Percentiles rank a stretch among this genome's conserved stretches.
Evolutionary conservation across 2,888 invertebrate genomes (phyloP).

Genomic region (Rotaria macrura): DNA sequence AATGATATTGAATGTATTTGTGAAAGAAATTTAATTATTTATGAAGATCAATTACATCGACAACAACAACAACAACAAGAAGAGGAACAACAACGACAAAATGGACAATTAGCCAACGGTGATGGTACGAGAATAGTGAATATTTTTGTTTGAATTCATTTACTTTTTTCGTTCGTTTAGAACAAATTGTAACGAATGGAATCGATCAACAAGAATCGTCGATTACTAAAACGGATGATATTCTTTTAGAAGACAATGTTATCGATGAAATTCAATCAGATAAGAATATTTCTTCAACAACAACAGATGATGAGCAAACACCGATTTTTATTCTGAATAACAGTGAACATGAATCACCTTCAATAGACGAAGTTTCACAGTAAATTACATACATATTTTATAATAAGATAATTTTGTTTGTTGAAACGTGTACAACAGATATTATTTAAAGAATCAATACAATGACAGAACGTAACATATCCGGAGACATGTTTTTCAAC

Average conservation of each 20-base stretch:
- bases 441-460: too few species aligned
- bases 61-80: neutral
- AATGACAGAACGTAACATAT: too few species aligned
- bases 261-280: neutral
- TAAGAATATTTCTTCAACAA: neutral
- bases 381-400: neutral
- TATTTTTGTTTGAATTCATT: neutral
- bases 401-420: too few species aligned
- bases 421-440: too few species aligned
- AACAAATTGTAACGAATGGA: neutral
- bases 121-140: neutral
- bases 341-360: neutral
- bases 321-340: neutral
- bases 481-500: too few species aligned
- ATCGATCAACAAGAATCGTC: neutral
- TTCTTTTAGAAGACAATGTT: neutral
- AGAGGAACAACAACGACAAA: neutral
- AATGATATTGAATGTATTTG: constrained; percentile 3
- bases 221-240: neutral
- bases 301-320: neutral
- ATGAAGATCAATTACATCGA: neutral
- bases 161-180: neutral
- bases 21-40: neutral
- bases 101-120: neutral
- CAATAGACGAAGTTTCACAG: neutral